Evolutionary conservation across 2,888 invertebrate species (phyloP).

Genomic region (Chaetogeoica ovagalla): DNA sequence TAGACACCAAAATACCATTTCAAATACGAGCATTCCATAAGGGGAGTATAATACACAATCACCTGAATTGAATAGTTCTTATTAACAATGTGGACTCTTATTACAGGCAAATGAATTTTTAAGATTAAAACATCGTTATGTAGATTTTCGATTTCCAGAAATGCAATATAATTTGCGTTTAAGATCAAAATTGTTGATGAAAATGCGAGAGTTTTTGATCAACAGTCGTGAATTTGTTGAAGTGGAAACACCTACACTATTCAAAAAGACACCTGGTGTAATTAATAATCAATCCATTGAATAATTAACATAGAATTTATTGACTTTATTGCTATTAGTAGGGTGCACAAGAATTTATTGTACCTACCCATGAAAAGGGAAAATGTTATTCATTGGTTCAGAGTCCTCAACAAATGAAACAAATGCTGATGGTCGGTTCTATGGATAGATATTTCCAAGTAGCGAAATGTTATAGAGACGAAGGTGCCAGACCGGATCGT

Average conservation of each 20-base stretch:
- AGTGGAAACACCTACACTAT: constrained; percentile 96
- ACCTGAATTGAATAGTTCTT: neutral
- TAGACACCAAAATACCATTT: constrained; percentile 72
- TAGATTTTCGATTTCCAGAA: constrained; percentile 76
- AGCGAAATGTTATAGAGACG: constrained; percentile 85
- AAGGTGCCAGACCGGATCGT: constrained; percentile 82
- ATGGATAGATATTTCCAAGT: constrained; percentile 84
- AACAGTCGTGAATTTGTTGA: constrained; percentile 84
- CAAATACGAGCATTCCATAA: constrained; percentile 74
- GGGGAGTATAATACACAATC: constrained; percentile 57
- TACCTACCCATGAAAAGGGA: constrained; percentile 81
- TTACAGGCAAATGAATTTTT: constrained; percentile 74
- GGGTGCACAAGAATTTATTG: constrained; percentile 97
- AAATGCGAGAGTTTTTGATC: constrained; percentile 83
- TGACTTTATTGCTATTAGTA: constrained; percentile 59
- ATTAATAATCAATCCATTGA: constrained; percentile 57
- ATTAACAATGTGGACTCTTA: neutral
- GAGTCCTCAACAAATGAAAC: constrained; percentile 98
- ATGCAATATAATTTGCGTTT: constrained; percentile 84
- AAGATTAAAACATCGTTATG: constrained; percentile 76
- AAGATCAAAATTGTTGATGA: constrained; percentile 78
- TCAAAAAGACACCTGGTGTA: constrained; percentile 90
- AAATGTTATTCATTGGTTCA: constrained; percentile 92
- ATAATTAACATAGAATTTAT: neutral
- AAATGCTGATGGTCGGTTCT: constrained; percentile 95